These are phyloP conservation scores for Acridotheres tristis DNA, from an alignment of 2,797 vertebrate species.

Conservation along the genomic window DNA sequence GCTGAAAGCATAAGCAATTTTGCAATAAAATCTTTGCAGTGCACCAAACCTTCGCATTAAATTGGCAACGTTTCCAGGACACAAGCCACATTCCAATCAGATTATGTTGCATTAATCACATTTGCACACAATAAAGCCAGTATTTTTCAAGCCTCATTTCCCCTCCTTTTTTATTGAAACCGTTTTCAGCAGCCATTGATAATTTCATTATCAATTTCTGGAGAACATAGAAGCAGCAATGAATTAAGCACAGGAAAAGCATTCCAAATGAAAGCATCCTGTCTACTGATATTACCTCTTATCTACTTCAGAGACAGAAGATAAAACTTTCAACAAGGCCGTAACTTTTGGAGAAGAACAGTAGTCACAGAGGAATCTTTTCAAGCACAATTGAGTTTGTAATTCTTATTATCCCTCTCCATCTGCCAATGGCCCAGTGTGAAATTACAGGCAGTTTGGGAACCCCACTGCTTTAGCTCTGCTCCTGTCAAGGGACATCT, in stretches of 20 bases:
- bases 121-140: background rate
- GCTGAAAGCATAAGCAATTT: constrained; percentile 10
- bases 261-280: constrained; percentile 17
- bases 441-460: constrained; percentile 72
- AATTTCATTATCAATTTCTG: constrained; percentile 9
- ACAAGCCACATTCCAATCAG: background rate
- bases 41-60: constrained; percentile 5
- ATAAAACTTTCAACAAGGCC: background rate
- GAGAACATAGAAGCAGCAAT: background rate
- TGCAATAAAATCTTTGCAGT: background rate
- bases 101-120: constrained; percentile 18
- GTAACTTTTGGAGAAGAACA: background rate
- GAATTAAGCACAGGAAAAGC: constrained; percentile 11
- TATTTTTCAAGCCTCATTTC: constrained; percentile 26
- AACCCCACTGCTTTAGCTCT: constrained; percentile 23
- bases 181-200: background rate
- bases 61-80: constrained; percentile 2
- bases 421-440: constrained; percentile 1
- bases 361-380: background rate
- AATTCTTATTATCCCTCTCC: constrained; percentile 14
- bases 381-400: constrained; percentile 26
- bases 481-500: constrained; percentile 49
- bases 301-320: background rate
- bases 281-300: background rate
- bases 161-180: background rate